phyloP scores from a whole-genome alignment of 2,113 vertebrate species.

The Pelvicachromis taeniatus region DNA sequence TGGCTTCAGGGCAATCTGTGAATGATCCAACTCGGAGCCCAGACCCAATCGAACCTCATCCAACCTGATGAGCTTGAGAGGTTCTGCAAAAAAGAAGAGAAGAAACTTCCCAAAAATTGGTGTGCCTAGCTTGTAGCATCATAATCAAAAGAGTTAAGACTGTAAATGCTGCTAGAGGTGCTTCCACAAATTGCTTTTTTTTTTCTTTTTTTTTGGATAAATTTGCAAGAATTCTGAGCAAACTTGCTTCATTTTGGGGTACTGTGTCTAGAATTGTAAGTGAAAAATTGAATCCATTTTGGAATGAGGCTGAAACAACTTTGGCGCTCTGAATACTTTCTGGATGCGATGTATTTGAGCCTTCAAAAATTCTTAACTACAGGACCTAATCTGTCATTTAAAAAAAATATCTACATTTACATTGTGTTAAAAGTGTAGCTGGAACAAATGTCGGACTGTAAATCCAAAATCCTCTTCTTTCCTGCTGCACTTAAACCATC shows the following conservation, averaged over 20 bases:
- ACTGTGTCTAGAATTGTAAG: fast-evolving
- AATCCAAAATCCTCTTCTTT: neutral
- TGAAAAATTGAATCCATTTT: neutral
- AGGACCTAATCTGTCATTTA: too few species aligned
- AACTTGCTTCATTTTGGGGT: fast-evolving
- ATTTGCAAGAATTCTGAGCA: neutral
- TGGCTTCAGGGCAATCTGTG: neutral
- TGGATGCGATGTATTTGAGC: too few species aligned
- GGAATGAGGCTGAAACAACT: fast-evolving
- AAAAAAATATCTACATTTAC: neutral
- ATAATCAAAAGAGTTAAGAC: neutral
- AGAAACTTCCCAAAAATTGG: neutral
- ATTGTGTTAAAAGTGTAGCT: neutral
- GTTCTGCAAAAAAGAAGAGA: fast-evolving
- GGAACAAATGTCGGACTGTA: neutral
- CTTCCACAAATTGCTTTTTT: neutral
- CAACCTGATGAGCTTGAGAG: fast-evolving
- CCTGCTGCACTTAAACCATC: neutral
- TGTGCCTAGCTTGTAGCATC: fast-evolving
- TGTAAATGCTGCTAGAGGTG: neutral
- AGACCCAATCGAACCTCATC: neutral
- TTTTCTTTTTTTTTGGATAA: too few species aligned
- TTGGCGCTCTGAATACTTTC: fast-evolving
- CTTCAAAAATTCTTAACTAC: too few species aligned
- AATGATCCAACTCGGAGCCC: neutral